Conservation (phyloP, 2,797 vertebrate genomes). For the Phoeniculus purpureus region DNA sequence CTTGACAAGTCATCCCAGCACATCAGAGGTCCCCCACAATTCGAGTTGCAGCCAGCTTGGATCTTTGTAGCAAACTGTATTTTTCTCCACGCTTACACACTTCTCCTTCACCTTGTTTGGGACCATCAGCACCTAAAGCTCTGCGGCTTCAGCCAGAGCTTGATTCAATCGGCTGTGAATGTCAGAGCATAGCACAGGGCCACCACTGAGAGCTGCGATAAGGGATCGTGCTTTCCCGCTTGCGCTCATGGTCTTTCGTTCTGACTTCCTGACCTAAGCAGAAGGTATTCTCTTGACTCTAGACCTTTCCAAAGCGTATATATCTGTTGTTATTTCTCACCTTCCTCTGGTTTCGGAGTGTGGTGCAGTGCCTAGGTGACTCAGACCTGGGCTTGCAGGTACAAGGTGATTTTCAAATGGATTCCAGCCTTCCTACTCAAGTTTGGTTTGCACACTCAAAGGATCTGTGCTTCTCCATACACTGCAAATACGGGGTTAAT, state of each 20-base stretch:
- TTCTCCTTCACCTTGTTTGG: neutral
- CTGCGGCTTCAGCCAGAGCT: neutral
- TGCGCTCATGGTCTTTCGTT: neutral
- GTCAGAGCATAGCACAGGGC: neutral
- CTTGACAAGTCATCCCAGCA: neutral
- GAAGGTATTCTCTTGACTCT: neutral
- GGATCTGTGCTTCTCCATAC: neutral
- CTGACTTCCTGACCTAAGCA: neutral
- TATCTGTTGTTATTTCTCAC: neutral
- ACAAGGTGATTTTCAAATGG: neutral
- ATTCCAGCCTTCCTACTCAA: neutral
- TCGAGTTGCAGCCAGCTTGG: neutral
- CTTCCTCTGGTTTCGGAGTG: neutral
- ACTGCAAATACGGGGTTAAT: conserved; percentile 3
- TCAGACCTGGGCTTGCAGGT: conserved; percentile 34
- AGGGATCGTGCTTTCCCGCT: neutral
- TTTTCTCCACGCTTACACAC: neutral
- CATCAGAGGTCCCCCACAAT: neutral
- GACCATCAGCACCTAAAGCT: neutral
- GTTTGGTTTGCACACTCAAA: neutral
- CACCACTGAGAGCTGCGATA: neutral
- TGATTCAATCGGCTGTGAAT: neutral
- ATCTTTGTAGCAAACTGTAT: rapidly evolving
- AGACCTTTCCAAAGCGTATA: neutral
- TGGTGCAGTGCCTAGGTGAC: neutral